Base-by-base conservation (phyloP, 2,888 invertebrate genomes). In the Saturnia pavonia region DNA sequence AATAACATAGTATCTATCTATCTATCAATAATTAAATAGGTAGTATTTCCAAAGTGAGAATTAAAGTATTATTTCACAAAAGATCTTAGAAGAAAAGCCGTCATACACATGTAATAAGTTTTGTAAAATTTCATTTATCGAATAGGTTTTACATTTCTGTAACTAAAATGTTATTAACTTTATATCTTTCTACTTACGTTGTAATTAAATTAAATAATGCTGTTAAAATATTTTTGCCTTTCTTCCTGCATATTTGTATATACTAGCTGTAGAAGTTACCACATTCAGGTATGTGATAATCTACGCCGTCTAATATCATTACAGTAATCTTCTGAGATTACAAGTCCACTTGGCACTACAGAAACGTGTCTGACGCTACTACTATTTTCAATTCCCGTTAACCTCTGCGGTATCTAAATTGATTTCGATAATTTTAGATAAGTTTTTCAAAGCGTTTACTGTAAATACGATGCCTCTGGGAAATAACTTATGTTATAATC, bases 201-300 rank as follows among this genome's bases (percentile, higher is more conserved):
- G 34, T 34, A 34, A 2, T 4, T 34, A 34, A 34, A 34, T 4
- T 4, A 34, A 22, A 22, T 11, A 1, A n/a, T 54, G 2, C 22
- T n/a, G 19, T 54, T 54, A 54, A 54, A 22, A 9, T 22, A 6
- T 54, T 48, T 54, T 54, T 54, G 19, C 6, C 27, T 19, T 54
- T 68, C 25, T 19, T 68, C 22, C 68, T 54, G 19, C 11, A 45
- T n/a, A n/a, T n/a, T 63, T 43, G 9, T 42, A 22, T 43, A 42
- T 67, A 72, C 71, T 69, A 75, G 40, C 76, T 76, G 75, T 75
- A 73, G 79, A 77, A 34, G 85, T 82, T 84, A 83, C 80, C 82
- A 82, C 82, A 82, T 85, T 82, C 80, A 85, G 85, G 87, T 85
- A 86, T 85, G 84, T 81, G 84, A 86, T 86, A 87, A 87, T 86